Evolutionary conservation across 37 sponge, comb jelly and placozoan species (phyloP).

Genomic region (Halisarca cf. caerulea): DNA sequence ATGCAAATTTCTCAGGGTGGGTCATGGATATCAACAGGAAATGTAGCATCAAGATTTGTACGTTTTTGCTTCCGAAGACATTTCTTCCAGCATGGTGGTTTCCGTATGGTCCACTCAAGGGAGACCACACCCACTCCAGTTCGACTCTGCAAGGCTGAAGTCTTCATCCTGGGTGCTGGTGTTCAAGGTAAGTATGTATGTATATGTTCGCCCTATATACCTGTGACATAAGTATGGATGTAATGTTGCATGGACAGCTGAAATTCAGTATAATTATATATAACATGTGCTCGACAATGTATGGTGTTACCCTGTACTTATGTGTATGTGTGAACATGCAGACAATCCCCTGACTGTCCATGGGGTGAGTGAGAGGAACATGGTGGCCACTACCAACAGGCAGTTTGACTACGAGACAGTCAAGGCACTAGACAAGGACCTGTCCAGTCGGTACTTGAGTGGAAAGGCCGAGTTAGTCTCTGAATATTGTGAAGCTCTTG

Average conservation of each 20-base stretch:
- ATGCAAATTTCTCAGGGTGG: slow-evolving; percentile 60
- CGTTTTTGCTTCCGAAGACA: slow-evolving; percentile 86
- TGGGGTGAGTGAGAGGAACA: slow-evolving; percentile 3
- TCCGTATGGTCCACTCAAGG: slow-evolving; percentile 73
- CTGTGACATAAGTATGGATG: too few species aligned
- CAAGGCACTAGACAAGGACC: background rate
- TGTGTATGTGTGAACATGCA: too few species aligned
- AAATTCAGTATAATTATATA: too few species aligned
- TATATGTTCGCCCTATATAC: too few species aligned
- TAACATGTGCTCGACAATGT: too few species aligned
- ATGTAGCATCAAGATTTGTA: slow-evolving; percentile 73
- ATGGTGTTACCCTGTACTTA: too few species aligned
- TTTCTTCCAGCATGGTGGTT: slow-evolving; percentile 90
- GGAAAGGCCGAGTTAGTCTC: background rate
- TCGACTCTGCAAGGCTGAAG: slow-evolving; percentile 64
- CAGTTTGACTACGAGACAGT: slow-evolving; percentile 61
- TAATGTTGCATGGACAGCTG: too few species aligned
- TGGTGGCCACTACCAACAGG: slow-evolving; percentile 34
- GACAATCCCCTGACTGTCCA: slow-evolving; percentile 59
- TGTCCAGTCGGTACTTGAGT: slow-evolving; percentile 4
- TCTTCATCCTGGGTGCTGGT: slow-evolving; percentile 74
- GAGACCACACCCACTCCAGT: slow-evolving; percentile 51
- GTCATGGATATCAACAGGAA: slow-evolving; percentile 86
- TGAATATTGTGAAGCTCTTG: background rate
- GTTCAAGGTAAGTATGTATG: slow-evolving; percentile 58